These are phyloP conservation scores for Drosophila saltans DNA, from an alignment of 1,140 invertebrate genomes.

Conservation along the genomic window DNA sequence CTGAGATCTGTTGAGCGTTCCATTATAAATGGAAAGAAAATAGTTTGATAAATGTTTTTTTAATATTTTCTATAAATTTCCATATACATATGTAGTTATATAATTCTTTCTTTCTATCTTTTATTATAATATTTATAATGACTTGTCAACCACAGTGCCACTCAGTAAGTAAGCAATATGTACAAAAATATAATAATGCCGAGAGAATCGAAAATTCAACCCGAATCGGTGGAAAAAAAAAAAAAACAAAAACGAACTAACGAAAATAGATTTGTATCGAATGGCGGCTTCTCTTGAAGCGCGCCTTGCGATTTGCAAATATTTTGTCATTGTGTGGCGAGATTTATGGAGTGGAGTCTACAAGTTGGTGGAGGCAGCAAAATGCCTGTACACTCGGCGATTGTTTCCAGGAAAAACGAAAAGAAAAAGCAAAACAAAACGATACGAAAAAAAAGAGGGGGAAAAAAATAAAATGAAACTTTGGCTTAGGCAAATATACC, in stretches of 20 bases:
- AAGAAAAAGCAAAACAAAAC: neutral
- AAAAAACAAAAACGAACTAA: constrained; percentile 38
- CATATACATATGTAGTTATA: too few species aligned
- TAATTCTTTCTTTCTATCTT: too few species aligned
- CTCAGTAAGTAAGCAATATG: constrained; percentile 29
- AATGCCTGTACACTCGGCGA: constrained; percentile 62
- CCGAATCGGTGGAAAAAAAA: constrained; percentile 26
- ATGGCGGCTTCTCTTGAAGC: constrained; percentile 79
- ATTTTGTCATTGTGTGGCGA: constrained; percentile 83
- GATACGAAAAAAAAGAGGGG: neutral
- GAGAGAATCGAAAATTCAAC: constrained; percentile 23
- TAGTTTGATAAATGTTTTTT: too few species aligned
- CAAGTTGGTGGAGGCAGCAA: constrained; percentile 39
- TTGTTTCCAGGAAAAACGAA: constrained; percentile 69
- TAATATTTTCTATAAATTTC: too few species aligned
- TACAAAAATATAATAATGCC: constrained; percentile 75
- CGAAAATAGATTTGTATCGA: constrained; percentile 83
- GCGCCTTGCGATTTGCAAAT: constrained; percentile 83
- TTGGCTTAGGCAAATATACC: constrained; percentile 75
- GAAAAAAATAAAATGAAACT: constrained; percentile 35
- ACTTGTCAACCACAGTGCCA: constrained; percentile 30
- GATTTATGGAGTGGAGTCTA: constrained; percentile 78
- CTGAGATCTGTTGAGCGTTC: too few species aligned
- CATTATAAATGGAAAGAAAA: too few species aligned
- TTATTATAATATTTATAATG: neutral